Evolutionary conservation across 2,888 invertebrate genomes (phyloP).

Genomic region (Hirtodrosophila trivittata): DNA sequence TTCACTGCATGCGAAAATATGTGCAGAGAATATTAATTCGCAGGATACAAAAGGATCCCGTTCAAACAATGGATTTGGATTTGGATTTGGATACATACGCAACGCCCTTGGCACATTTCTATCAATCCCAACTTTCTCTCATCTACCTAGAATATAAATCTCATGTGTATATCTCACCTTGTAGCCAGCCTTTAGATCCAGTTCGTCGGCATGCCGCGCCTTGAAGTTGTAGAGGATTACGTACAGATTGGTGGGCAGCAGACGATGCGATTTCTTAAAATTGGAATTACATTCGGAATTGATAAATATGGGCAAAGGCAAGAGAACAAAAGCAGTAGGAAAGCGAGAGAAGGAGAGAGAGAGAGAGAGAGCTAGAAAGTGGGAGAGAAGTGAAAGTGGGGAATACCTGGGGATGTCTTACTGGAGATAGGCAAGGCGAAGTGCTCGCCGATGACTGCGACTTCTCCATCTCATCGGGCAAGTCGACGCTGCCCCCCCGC

Average conservation of each 20-base stretch:
- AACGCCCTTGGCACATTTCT: not conserved
- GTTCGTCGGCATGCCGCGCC: slow-evolving; percentile 95
- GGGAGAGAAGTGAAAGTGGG: slow-evolving; percentile 51
- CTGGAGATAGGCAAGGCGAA: slow-evolving; percentile 96
- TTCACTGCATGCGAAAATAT: slow-evolving; percentile 40
- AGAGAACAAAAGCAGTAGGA: slow-evolving; percentile 1
- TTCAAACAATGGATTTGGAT: not conserved
- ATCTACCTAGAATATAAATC: no score
- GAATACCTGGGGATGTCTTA: slow-evolving; percentile 85
- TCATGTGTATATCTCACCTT: no score
- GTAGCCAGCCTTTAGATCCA: slow-evolving; percentile 96
- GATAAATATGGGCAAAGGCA: not conserved
- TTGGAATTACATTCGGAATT: slow-evolving; percentile 29
- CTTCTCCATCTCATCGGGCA: slow-evolving; percentile 95
- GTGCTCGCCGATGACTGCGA: slow-evolving; percentile 96
- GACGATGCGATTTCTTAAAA: slow-evolving; percentile 90
- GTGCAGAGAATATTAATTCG: slow-evolving; percentile 29
- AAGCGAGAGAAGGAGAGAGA: not conserved
- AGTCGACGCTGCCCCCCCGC: slow-evolving; percentile 96
- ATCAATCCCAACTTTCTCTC: not conserved
- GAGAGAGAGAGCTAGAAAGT: not conserved
- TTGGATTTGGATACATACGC: not conserved
- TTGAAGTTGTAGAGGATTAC: slow-evolving; percentile 98
- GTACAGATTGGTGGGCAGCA: slow-evolving; percentile 95
- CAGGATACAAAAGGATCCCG: not conserved